phyloP scores from a whole-genome alignment of 1,140 invertebrate genomes.

The Aricia agestis region DNA sequence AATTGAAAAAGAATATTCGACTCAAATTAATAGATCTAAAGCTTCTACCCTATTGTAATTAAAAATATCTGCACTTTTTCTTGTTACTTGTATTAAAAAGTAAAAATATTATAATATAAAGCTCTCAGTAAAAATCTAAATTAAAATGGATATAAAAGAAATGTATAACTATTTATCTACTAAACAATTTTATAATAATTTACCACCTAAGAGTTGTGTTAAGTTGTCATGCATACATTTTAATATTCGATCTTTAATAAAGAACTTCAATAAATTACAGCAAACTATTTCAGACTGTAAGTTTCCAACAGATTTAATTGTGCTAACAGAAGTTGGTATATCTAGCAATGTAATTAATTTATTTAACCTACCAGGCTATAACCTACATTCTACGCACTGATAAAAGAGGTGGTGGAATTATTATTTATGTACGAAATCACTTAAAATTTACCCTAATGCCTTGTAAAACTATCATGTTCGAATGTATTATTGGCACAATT shows the following conservation, averaged over 20 bases:
- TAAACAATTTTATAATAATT: too few species aligned
- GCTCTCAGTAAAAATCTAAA: too few species aligned
- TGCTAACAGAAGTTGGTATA: constrained; percentile 20
- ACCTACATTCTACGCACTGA: constrained; percentile 9
- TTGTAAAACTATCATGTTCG: constrained; percentile 9
- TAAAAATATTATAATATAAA: too few species aligned
- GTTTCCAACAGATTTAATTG: constrained; percentile 18
- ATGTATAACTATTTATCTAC: too few species aligned
- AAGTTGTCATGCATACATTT: too few species aligned
- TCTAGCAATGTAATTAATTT: constrained; percentile 9
- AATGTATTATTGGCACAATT: constrained; percentile 16
- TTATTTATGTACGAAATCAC: constrained; percentile 20
- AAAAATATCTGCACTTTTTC: neutral
- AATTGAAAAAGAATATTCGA: constrained; percentile 13
- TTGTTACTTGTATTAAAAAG: too few species aligned
- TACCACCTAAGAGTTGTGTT: too few species aligned
- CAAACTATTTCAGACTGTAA: constrained; percentile 5
- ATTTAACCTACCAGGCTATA: constrained; percentile 20
- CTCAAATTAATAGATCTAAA: constrained; percentile 1
- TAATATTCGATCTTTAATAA: too few species aligned
- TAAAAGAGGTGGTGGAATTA: constrained; percentile 19
- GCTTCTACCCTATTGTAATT: neutral
- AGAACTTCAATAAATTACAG: neutral
- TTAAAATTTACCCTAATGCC: too few species aligned
- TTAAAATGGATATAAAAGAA: too few species aligned